phyloP scores from a whole-genome alignment of 2,113 vertebrate species.

The Neodontobutis hainanensis region DNA sequence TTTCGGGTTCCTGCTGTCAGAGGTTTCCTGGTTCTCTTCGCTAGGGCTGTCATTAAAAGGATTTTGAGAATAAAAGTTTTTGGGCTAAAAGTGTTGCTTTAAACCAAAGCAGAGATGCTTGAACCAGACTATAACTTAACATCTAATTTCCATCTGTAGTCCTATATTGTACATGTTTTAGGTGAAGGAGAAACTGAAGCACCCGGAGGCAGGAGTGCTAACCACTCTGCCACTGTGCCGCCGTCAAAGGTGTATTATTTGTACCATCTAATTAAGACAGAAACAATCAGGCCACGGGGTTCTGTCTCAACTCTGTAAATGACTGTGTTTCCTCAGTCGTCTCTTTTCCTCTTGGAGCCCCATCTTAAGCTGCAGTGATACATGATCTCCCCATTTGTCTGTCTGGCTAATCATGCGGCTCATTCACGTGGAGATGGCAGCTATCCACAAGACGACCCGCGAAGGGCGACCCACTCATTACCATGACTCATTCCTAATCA shows the following conservation, averaged over 20 bases:
- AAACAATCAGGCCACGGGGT: conserved; percentile 39
- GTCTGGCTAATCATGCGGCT: conserved; percentile 60
- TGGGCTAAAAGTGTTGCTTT: too few relatives aligned
- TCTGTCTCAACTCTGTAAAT: conserved; percentile 46
- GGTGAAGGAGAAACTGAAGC: too few relatives aligned
- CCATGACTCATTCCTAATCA: conserved; percentile 38
- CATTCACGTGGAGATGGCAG: conserved; percentile 53
- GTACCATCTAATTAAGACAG: conserved; percentile 58
- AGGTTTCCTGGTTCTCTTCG: too few relatives aligned
- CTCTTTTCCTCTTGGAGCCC: conserved; percentile 27
- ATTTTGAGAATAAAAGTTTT: too few relatives aligned
- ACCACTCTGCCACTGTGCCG: too few relatives aligned
- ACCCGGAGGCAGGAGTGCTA: too few relatives aligned
- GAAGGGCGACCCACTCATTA: conserved; percentile 54
- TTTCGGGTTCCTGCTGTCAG: too few relatives aligned
- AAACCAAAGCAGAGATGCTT: too few relatives aligned
- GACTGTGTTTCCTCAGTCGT: conserved; percentile 46
- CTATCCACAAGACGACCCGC: conserved; percentile 44
- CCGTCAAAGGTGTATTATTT: neutral
- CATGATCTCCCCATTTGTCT: conserved; percentile 53
- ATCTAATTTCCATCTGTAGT: too few relatives aligned
- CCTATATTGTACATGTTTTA: too few relatives aligned
- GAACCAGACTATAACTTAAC: too few relatives aligned
- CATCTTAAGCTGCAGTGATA: conserved; percentile 30
- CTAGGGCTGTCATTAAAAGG: too few relatives aligned